Percentiles rank a stretch among this genome's conserved stretches.
phyloP scores from a whole-genome alignment of 2,113 vertebrate species.

The Tiliqua scincoides region DNA sequence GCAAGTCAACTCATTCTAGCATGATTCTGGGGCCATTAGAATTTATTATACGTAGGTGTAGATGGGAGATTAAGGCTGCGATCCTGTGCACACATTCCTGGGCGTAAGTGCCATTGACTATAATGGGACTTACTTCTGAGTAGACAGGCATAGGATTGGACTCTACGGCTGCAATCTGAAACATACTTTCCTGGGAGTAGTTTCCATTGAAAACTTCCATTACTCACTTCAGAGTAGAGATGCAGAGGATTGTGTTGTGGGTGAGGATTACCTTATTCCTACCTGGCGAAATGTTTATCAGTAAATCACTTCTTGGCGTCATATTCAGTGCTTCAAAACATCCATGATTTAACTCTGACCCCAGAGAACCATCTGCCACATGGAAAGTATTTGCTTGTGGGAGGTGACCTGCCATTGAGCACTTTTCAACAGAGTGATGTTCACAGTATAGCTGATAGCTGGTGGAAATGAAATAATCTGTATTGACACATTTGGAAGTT shows the following conservation, averaged over 20 bases:
- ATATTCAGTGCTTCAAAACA: neutral
- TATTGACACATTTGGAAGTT: conserved; percentile 84
- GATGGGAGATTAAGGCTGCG: neutral
- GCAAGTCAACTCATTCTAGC: neutral
- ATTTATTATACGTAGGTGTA: neutral
- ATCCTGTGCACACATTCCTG: too few species aligned
- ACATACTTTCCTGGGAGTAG: too few species aligned
- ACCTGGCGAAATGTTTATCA: neutral
- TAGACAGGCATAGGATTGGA: too few species aligned
- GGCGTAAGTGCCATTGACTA: too few species aligned
- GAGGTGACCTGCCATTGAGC: conserved; percentile 58
- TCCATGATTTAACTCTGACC: conserved; percentile 35
- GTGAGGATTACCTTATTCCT: neutral
- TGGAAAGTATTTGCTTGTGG: conserved; percentile 59
- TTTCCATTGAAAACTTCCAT: too few species aligned
- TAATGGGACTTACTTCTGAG: too few species aligned
- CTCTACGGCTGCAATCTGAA: too few species aligned
- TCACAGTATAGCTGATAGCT: conserved; percentile 80
- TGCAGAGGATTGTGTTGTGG: too few species aligned
- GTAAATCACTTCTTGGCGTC: neutral
- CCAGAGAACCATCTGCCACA: conserved; percentile 1
- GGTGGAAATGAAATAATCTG: conserved; percentile 83
- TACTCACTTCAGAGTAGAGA: too few species aligned
- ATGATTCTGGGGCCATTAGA: conserved; percentile 6
- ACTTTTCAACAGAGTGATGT: conserved; percentile 69